These are phyloP conservation scores for Neoitamus cyanurus DNA, from an alignment of 2,888 invertebrate species.

Conservation along the genomic window DNA sequence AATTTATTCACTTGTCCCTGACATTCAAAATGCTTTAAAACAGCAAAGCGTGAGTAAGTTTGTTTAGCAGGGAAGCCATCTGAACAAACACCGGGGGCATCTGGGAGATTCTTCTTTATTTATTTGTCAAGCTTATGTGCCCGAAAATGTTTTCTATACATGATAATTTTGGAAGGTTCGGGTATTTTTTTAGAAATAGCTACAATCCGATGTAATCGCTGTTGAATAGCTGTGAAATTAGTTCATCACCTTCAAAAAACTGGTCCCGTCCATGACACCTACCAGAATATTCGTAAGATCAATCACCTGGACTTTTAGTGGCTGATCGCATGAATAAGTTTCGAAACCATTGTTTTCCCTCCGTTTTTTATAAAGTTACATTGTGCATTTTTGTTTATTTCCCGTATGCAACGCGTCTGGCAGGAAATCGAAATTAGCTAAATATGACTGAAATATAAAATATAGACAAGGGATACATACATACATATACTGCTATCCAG, in stretches of 20 bases:
- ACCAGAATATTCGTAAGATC: not conserved
- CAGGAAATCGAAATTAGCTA: not conserved
- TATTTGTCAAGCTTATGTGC: not conserved
- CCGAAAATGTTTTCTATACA: not conserved
- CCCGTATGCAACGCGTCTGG: not conserved
- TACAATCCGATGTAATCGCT: not conserved
- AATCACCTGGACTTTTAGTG: not conserved
- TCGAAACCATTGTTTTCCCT: not conserved
- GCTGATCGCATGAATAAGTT: not conserved
- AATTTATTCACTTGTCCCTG: conserved; percentile 8
- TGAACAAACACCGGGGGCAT: not conserved
- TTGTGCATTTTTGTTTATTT: not conserved
- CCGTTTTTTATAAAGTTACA: not conserved
- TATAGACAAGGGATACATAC: too few relatives aligned
- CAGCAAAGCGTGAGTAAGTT: not conserved
- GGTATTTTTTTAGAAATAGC: not conserved
- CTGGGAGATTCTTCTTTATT: not conserved
- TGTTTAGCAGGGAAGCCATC: not conserved
- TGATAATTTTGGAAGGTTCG: not conserved
- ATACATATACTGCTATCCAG: too few relatives aligned
- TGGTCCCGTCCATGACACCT: conserved; percentile 9
- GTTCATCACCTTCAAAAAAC: not conserved
- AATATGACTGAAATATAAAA: too few relatives aligned
- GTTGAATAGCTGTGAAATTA: not conserved
- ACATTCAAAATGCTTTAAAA: conserved; percentile 18